These are phyloP conservation scores for Cydia splendana DNA, from an alignment of 1,140 invertebrate genomes.

Conservation along the genomic window DNA sequence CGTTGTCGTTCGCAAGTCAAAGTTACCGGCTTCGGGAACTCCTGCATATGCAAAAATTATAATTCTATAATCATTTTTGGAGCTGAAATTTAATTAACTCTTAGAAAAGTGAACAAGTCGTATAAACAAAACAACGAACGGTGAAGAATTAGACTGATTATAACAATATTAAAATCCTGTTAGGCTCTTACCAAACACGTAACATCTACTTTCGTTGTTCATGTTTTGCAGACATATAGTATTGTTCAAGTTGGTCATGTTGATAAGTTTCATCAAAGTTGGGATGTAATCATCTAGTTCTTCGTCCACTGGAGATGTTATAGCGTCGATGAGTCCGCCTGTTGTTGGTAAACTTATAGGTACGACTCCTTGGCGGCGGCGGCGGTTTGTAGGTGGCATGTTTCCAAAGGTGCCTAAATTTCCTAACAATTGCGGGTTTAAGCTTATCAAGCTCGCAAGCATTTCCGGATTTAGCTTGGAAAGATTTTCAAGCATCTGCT, in stretches of 20 bases:
- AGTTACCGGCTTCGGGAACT: constrained; percentile 51
- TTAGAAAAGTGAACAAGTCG: too few relatives aligned
- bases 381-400: neutral
- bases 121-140: neutral
- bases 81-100: too few relatives aligned
- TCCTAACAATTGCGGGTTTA: constrained; percentile 12
- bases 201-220: constrained; percentile 24
- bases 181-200: constrained; percentile 49
- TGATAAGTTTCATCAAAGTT: constrained; percentile 9
- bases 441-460: neutral
- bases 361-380: neutral
- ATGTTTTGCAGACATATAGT: constrained; percentile 23
- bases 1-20: constrained; percentile 83
- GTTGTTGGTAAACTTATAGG: neutral
- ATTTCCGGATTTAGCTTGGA: neutral
- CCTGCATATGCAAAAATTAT: constrained; percentile 39
- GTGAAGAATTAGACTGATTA: neutral
- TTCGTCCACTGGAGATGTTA: neutral
- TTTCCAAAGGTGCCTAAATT: neutral
- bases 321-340: neutral
- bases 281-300: neutral
- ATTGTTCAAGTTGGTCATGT: constrained; percentile 11
- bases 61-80: too few relatives aligned
- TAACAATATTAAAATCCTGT: neutral
- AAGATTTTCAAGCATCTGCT: constrained; percentile 3